Conservation (phyloP, 1,140 invertebrate species). For the Bombus difficillimus region DNA sequence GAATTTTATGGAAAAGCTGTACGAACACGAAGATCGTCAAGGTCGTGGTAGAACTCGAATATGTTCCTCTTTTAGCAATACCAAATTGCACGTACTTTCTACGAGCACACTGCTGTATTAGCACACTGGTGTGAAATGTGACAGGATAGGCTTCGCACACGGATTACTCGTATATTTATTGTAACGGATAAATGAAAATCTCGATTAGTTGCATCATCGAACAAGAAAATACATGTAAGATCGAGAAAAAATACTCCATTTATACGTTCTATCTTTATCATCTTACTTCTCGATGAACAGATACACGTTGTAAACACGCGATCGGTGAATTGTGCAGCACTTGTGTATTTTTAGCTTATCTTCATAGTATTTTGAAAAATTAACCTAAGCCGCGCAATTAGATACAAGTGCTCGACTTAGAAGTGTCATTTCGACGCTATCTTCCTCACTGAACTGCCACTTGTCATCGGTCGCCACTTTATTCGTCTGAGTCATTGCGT, state of each 20-base stretch:
- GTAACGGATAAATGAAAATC: background rate
- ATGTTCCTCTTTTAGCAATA: too few species aligned
- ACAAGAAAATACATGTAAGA: background rate
- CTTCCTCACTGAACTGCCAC: conserved; percentile 43
- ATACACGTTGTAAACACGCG: too few species aligned
- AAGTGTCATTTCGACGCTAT: conserved; percentile 39
- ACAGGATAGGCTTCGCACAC: background rate
- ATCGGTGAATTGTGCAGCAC: background rate
- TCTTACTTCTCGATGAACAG: too few species aligned
- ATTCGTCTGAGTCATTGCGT: conserved; percentile 55
- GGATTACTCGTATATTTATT: background rate
- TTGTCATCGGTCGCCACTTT: conserved; percentile 55
- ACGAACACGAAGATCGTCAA: too few species aligned
- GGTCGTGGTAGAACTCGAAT: background rate
- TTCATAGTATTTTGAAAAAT: background rate
- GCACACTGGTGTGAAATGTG: background rate
- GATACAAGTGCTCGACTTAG: background rate
- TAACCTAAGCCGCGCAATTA: background rate
- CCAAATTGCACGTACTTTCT: background rate
- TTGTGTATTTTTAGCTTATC: conserved; percentile 17
- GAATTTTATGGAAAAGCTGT: background rate
- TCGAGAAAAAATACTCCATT: background rate
- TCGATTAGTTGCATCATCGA: background rate
- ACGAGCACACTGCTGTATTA: background rate
- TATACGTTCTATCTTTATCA: background rate